phyloP scores from a whole-genome alignment of 2,797 vertebrate genomes.

The Salarias fasciatus region DNA sequence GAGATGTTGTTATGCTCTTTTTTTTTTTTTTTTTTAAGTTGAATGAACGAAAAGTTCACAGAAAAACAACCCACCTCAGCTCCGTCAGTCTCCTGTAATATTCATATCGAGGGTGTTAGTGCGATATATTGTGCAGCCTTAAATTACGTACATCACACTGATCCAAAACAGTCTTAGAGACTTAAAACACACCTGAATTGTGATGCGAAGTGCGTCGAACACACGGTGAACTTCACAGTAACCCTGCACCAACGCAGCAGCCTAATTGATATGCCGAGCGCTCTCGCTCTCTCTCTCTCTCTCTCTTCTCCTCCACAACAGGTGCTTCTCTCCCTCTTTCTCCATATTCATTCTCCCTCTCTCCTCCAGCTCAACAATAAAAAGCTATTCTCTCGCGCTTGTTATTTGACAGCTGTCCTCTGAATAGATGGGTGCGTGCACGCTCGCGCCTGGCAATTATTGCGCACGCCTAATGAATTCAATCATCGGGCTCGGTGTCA shows the following conservation, averaged over 20 bases:
- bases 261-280: conserved; percentile 68
- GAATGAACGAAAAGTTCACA: too few species aligned
- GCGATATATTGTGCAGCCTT: too few species aligned
- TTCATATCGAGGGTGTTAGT: too few species aligned
- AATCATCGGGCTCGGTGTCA: conserved; percentile 81
- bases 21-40: too few species aligned
- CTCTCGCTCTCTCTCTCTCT: conserved; percentile 11
- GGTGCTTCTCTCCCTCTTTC: conserved; percentile 63
- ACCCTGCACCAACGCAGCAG: conserved; percentile 43
- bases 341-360: conserved; percentile 46
- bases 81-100: too few species aligned
- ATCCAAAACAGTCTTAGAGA: too few species aligned
- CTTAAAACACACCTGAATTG: conserved; percentile 35
- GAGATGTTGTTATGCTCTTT: too few species aligned
- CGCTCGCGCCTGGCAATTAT: conserved; percentile 72
- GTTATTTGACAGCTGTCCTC: conserved; percentile 81
- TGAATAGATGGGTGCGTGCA: conserved; percentile 75
- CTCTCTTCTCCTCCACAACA: conserved; percentile 56
- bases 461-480: conserved; percentile 81
- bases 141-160: too few species aligned
- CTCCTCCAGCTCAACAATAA: conserved; percentile 70
- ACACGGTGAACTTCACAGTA: conserved; percentile 35
- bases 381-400: conserved; percentile 73
- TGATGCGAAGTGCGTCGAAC: conserved; percentile 30
- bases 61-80: too few species aligned